Percentiles rank a stretch among this genome's conserved stretches.
Evolutionary conservation across 2,113 vertebrate genomes (phyloP).

Genomic region (Panurus biarmicus): DNA sequence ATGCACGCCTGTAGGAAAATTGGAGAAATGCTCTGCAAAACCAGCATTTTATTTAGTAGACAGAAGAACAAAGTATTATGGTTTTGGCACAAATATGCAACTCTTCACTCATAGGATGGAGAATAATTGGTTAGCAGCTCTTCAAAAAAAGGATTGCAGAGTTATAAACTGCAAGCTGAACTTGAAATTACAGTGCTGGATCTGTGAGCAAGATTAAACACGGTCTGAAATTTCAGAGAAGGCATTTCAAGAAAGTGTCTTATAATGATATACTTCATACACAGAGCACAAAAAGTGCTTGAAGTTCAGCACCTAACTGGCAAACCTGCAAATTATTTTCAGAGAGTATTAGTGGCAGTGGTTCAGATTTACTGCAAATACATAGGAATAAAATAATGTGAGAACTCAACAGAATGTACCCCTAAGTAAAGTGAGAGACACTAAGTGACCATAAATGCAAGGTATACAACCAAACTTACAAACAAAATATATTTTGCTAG

Average conservation of each 20-base stretch:
- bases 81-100: slow-evolving; percentile 39
- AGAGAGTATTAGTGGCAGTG: not conserved
- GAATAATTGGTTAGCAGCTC: slow-evolving; percentile 51
- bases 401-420: not conserved
- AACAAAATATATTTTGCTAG: not conserved
- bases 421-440: not conserved
- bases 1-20: slow-evolving; percentile 22
- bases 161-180: slow-evolving; percentile 14
- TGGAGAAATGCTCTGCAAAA: slow-evolving; percentile 29
- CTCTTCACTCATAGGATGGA: not conserved
- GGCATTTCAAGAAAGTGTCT: not conserved
- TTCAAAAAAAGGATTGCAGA: slow-evolving; percentile 23
- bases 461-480: not conserved
- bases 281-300: not conserved
- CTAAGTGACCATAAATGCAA: not conserved
- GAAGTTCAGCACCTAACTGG: not conserved
- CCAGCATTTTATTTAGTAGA: slow-evolving; percentile 35
- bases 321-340: not conserved
- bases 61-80: slow-evolving; percentile 52
- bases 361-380: not conserved
- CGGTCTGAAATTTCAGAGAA: not conserved
- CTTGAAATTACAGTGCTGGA: slow-evolving; percentile 16
- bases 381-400: not conserved
- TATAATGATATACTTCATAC: not conserved
- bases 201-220: slow-evolving; percentile 27